These are phyloP conservation scores for Malurus elegans DNA, from an alignment of 2,113 vertebrate genomes.

Conservation along the genomic window DNA sequence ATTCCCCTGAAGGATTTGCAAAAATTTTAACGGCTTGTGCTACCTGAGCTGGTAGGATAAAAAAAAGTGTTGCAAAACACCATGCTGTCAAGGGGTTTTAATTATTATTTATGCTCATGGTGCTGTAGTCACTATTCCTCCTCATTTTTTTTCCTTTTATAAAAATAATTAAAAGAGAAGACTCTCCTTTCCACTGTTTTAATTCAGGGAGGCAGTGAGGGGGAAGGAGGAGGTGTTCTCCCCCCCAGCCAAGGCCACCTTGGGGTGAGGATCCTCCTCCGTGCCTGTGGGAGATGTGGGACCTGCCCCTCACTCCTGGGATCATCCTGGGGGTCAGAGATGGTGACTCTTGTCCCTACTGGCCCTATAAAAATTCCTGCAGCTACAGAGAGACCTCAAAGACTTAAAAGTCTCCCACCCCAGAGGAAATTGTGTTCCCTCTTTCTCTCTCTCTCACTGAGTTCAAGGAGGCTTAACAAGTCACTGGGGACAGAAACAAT, in stretches of 20 bases:
- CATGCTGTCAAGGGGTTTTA: background rate
- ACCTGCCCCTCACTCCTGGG: background rate
- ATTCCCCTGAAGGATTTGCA: background rate
- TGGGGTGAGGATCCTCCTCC: background rate
- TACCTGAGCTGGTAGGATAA: background rate
- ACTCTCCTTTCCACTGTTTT: background rate
- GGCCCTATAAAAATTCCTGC: background rate
- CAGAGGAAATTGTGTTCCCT: background rate
- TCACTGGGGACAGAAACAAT: conserved; percentile 43
- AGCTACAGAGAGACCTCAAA: background rate
- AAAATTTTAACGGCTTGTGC: background rate
- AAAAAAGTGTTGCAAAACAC: background rate
- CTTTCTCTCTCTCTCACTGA: background rate
- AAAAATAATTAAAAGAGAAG: background rate
- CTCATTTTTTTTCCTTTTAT: background rate
- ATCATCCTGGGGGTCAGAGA: background rate
- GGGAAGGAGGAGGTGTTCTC: background rate
- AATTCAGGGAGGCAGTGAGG: fast-evolving
- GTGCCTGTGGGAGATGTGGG: background rate
- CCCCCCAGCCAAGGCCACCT: background rate
- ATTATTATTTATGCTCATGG: background rate
- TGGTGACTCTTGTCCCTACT: background rate
- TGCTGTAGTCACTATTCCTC: background rate
- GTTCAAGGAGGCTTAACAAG: conserved; percentile 49
- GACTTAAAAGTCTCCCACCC: background rate